Evolutionary conservation across 2,888 invertebrate species (phyloP).

Genomic region (Petrophora chlorosata): DNA sequence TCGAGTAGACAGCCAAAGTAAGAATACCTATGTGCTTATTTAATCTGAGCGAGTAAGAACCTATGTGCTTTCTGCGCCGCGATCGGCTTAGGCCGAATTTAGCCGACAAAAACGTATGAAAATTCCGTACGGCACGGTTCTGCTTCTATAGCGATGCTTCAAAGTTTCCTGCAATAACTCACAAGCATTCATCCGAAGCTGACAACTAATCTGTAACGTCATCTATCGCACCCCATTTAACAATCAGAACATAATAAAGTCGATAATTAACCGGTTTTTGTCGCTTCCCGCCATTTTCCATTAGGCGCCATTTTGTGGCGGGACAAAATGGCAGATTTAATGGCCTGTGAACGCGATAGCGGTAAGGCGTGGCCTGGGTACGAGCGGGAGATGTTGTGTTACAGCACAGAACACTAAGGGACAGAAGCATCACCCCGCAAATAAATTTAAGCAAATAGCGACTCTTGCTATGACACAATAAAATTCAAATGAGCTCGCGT

Average conservation of each 20-base stretch:
- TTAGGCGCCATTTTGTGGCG: constrained; percentile 43
- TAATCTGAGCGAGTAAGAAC: too few species aligned
- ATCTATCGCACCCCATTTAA: constrained; percentile 23
- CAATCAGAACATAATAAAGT: constrained; percentile 21
- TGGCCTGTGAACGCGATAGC: constrained; percentile 41
- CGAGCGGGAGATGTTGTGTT: constrained; percentile 1
- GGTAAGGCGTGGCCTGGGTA: background rate
- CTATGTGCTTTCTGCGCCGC: too few species aligned
- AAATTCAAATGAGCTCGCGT: too few species aligned
- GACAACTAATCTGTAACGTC: constrained; percentile 11
- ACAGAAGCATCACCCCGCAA: too few species aligned
- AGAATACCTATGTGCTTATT: too few species aligned
- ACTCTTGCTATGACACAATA: too few species aligned
- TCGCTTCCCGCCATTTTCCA: constrained; percentile 44
- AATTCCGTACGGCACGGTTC: too few species aligned
- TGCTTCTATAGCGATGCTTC: too few species aligned
- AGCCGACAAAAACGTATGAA: too few species aligned
- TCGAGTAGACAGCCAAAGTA: too few species aligned
- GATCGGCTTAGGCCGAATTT: too few species aligned
- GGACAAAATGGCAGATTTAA: constrained; percentile 40
- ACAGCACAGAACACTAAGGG: background rate
- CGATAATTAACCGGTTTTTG: constrained; percentile 31
- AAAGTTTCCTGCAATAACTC: background rate
- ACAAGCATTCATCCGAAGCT: constrained; percentile 6
- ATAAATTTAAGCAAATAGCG: too few species aligned